These are phyloP conservation scores for Calliopsis andreniformis DNA, from an alignment of 1,140 invertebrate genomes.

Conservation along the genomic window DNA sequence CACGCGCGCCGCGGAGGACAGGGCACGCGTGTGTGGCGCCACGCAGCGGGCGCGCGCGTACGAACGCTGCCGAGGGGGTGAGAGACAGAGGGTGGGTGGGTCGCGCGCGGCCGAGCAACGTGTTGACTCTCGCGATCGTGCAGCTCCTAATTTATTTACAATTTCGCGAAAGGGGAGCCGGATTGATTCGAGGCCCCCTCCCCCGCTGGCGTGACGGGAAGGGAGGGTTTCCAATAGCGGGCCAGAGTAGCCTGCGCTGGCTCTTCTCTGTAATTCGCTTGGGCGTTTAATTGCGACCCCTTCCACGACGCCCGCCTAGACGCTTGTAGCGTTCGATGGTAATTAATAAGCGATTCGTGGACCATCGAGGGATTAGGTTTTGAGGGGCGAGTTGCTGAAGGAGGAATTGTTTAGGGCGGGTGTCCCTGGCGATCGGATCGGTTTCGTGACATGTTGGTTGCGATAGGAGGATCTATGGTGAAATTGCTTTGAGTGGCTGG, in stretches of 20 bases:
- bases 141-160: constrained; percentile 73
- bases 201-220: not conserved
- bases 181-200: constrained; percentile 52
- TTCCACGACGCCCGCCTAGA: not conserved
- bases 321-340: constrained; percentile 23
- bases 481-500: too few relatives aligned
- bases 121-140: constrained; percentile 66
- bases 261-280: constrained; percentile 17
- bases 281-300: constrained; percentile 31
- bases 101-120: constrained; percentile 49
- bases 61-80: not conserved
- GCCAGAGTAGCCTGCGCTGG: constrained; percentile 16
- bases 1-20: not conserved
- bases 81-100: not conserved
- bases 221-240: constrained; percentile 34
- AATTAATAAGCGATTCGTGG: constrained; percentile 12
- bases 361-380: not conserved
- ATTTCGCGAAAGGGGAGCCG: constrained; percentile 68
- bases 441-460: too few relatives aligned
- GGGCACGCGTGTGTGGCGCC: constrained; percentile 25
- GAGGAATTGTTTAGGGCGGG: not conserved
- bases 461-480: too few relatives aligned
- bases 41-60: constrained; percentile 23
- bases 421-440: too few relatives aligned
- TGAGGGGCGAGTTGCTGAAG: not conserved